Evolutionary conservation across 2,113 vertebrate genomes (phyloP), one percentile per base, ranked within the genome.

Genomic region (Cynoglossus semilaevis): DNA sequence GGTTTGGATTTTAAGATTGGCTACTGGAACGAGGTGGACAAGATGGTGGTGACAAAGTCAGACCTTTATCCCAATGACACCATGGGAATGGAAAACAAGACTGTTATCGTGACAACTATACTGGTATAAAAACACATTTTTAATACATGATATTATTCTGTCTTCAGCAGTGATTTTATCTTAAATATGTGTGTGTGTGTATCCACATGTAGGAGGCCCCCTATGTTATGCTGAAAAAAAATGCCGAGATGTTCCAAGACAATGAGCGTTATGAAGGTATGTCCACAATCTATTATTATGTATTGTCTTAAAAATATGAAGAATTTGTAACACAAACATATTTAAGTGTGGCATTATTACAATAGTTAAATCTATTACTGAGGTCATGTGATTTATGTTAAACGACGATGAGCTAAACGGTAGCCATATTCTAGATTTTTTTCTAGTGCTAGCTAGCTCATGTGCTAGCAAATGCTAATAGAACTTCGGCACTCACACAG

Each of bases 11-110:
- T 77, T 65, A 85, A 98, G 96, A 98, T 97, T 74, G 96, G 95
- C 49, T 97, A 96, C 62, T 98, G 96, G 96, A 98, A 95, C 76
- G 96, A 98, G 85, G 86, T 95, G 70, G 95, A 98, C 84, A 97
- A 94, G 92, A 97, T 98, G 96, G 95, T 94, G 43, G 93, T 96
- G 58, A 97, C 95, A 70, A 93, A 95, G 61, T 91, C 92, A 0
- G 96, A 97, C 34, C 89, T 94, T n/a, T 93, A 93, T 52, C 92
- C 93, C 62, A 98, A 98, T 22, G 96, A 98, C 66, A 94, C 94
- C 18, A 93, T 93, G 46, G 95, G 94, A 73, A 91, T 97, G 88
- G 95, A 98, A 73, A 98, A 98, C 85, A 98, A 98, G 87, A 98
- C 96, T 1, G 95, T 97, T 68, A 91, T 98, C 42, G 96, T 98